phyloP scores from a whole-genome alignment of 2,113 vertebrate species.

The Grallaria varia region DNA sequence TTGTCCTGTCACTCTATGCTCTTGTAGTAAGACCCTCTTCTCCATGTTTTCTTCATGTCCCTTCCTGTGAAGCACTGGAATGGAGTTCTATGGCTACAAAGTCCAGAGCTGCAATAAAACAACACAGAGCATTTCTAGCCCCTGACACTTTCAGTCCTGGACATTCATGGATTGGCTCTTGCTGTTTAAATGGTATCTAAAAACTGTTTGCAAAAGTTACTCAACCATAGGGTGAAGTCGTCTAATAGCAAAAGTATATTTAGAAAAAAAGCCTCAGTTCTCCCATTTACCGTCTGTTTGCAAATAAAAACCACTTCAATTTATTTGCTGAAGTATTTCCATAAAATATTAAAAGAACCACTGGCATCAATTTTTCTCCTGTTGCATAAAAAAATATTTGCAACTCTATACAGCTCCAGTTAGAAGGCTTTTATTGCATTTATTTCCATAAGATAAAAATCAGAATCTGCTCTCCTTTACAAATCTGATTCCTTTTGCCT shows the following conservation, averaged over 20 bases:
- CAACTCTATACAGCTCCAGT: slow-evolving; percentile 37
- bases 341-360: slow-evolving; percentile 65
- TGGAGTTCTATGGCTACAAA: fast-evolving
- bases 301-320: slow-evolving; percentile 44
- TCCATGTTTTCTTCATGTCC: neutral
- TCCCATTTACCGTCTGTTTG: slow-evolving; percentile 56
- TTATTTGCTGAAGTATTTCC: slow-evolving; percentile 62
- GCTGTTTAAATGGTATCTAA: neutral
- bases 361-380: slow-evolving; percentile 34
- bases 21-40: neutral
- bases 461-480: slow-evolving; percentile 60
- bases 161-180: fast-evolving
- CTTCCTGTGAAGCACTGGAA: neutral
- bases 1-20: neutral
- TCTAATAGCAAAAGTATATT: slow-evolving; percentile 17
- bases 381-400: slow-evolving; percentile 26
- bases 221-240: neutral
- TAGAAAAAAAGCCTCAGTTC: neutral
- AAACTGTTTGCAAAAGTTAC: neutral
- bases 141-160: neutral
- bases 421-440: slow-evolving; percentile 60
- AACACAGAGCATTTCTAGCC: neutral
- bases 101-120: neutral
- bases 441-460: slow-evolving; percentile 67
- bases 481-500: slow-evolving; percentile 67